Percentiles rank a stretch among this genome's conserved stretches.
These are phyloP conservation scores for Scaptomyza flava DNA, from an alignment of 2,888 invertebrate species.

Conservation along the genomic window DNA sequence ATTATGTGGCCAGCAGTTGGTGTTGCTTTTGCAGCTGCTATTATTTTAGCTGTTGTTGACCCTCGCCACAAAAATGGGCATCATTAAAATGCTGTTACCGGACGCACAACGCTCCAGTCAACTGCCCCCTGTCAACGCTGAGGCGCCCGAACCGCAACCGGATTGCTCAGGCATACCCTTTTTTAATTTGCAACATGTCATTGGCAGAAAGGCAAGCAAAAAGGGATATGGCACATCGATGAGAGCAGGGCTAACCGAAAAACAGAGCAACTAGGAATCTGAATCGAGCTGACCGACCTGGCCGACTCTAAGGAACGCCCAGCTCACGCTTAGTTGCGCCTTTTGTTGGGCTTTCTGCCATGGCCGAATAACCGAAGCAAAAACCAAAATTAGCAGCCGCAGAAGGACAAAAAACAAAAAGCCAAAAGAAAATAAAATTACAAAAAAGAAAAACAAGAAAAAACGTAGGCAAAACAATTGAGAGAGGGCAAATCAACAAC, in stretches of 20 bases:
- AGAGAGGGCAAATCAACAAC: constrained; percentile 43
- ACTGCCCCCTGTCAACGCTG: constrained; percentile 35
- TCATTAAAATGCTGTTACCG: constrained; percentile 80
- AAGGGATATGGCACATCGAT: constrained; percentile 67
- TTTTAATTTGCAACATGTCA: constrained; percentile 80
- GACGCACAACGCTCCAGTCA: constrained; percentile 24
- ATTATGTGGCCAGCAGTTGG: constrained; percentile 62
- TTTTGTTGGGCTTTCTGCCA: constrained; percentile 59
- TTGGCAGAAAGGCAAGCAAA: constrained; percentile 78
- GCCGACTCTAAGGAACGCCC: constrained; percentile 28
- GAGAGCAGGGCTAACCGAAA: constrained; percentile 27
- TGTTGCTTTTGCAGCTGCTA: constrained; percentile 3
- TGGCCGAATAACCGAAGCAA: constrained; percentile 57
- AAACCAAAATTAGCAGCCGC: constrained; percentile 76
- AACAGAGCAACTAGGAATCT: constrained; percentile 9
- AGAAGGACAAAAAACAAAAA: constrained; percentile 33
- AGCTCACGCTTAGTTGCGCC: constrained; percentile 72
- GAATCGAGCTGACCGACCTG: neutral
- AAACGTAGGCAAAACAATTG: constrained; percentile 54
- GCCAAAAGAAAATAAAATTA: constrained; percentile 27
- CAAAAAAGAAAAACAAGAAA: constrained; percentile 33
- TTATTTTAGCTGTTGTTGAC: constrained; percentile 25
- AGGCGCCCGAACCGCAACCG: constrained; percentile 61
- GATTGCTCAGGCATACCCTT: constrained; percentile 79
- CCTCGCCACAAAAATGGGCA: constrained; percentile 63